These are phyloP conservation scores for Cheilosia impressa DNA, from an alignment of 2,888 invertebrate species.

Conservation along the genomic window DNA sequence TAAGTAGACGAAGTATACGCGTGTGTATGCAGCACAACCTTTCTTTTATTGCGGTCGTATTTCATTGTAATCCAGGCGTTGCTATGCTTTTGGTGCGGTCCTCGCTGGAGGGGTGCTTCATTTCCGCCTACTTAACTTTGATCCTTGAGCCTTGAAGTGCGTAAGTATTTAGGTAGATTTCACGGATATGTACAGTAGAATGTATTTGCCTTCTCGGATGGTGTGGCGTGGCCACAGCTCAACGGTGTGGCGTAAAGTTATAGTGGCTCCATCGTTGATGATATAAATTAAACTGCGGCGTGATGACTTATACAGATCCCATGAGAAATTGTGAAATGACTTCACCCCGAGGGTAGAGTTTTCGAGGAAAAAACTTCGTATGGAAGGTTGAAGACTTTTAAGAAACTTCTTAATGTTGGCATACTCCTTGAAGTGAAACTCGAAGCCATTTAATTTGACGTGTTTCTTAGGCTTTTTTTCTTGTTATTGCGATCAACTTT, in stretches of 20 bases:
- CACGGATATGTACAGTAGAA: slow-evolving; percentile 38
- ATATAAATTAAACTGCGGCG: slow-evolving; percentile 65
- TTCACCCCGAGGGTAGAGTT: background rate
- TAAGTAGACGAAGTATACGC: slow-evolving; percentile 13
- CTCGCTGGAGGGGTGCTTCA: slow-evolving; percentile 57
- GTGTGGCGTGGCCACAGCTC: slow-evolving; percentile 41
- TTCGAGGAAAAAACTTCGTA: background rate
- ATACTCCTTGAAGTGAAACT: slow-evolving; percentile 48
- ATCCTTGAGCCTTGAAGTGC: slow-evolving; percentile 74
- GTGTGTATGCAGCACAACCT: slow-evolving; percentile 58
- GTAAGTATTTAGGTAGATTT: slow-evolving; percentile 67
- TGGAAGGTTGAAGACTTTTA: slow-evolving; percentile 36
- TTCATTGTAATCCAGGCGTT: slow-evolving; percentile 73
- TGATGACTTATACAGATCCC: slow-evolving; percentile 56
- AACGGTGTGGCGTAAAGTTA: slow-evolving; percentile 39
- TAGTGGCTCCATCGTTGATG: slow-evolving; percentile 54
- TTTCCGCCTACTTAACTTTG: slow-evolving; percentile 71
- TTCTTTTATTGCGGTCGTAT: slow-evolving; percentile 73
- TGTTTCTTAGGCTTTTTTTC: background rate
- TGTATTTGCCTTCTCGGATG: slow-evolving; percentile 31
- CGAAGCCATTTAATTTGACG: slow-evolving; percentile 36
- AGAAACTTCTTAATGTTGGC: slow-evolving; percentile 48
- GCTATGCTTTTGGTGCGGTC: slow-evolving; percentile 29
- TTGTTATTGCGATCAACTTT: background rate
- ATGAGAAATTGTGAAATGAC: slow-evolving; percentile 42